These are phyloP conservation scores for Psittacula echo DNA, from an alignment of 2,797 vertebrate species.

Conservation along the genomic window DNA sequence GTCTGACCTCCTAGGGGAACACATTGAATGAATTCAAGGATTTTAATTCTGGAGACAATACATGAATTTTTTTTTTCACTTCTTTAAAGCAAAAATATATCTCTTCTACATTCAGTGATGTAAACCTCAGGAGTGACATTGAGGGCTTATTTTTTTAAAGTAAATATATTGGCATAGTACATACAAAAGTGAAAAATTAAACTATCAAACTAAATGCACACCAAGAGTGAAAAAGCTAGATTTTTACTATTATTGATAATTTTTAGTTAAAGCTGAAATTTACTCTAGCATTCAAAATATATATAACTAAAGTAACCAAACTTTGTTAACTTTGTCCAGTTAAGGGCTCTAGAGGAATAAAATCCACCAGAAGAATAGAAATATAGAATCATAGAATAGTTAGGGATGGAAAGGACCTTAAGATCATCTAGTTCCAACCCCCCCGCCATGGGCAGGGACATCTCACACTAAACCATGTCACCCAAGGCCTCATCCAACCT, in stretches of 20 bases:
- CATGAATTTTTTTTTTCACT: accelerated
- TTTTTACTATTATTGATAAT: background rate
- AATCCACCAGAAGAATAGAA: background rate
- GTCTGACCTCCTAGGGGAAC: background rate
- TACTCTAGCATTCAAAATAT: background rate
- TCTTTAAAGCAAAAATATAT: background rate
- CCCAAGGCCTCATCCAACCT: too few relatives aligned
- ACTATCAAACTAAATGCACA: background rate
- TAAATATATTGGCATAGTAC: background rate
- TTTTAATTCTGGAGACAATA: background rate
- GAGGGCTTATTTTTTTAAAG: background rate
- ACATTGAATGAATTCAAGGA: background rate
- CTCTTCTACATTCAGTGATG: accelerated
- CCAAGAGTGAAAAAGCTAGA: background rate
- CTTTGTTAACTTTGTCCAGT: background rate
- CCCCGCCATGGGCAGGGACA: too few relatives aligned
- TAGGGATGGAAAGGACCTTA: too few relatives aligned
- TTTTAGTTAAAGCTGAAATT: background rate
- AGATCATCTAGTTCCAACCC: too few relatives aligned
- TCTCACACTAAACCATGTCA: too few relatives aligned
- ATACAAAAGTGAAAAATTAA: background rate
- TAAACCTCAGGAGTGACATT: background rate
- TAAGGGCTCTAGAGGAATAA: background rate
- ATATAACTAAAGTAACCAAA: background rate
- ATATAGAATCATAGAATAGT: background rate